These are phyloP conservation scores for Perdita meconis DNA, from an alignment of 2,888 invertebrate genomes.

Conservation along the genomic window DNA sequence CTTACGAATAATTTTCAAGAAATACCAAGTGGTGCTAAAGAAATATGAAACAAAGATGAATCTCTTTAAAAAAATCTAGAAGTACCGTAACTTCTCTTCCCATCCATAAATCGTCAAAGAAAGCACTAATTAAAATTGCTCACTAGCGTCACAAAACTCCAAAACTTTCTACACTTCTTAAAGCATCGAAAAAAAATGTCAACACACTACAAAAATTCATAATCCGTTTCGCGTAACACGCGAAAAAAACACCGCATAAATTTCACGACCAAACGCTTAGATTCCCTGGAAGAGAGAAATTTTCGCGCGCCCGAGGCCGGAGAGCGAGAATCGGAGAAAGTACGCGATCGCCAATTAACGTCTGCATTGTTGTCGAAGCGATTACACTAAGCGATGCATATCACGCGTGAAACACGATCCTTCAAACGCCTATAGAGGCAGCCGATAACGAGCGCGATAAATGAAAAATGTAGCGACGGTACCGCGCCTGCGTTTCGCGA, in stretches of 20 bases:
- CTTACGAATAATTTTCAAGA: too few relatives aligned
- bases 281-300: conserved; percentile 21
- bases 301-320: background rate
- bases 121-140: too few relatives aligned
- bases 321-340: conserved; percentile 33
- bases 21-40: too few relatives aligned
- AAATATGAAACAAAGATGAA: too few relatives aligned
- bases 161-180: too few relatives aligned
- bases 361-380: conserved; percentile 3
- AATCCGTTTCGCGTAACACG: too few relatives aligned
- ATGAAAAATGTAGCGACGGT: conserved; percentile 4
- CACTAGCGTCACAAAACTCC: too few relatives aligned
- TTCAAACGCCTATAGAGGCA: background rate
- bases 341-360: conserved; percentile 26
- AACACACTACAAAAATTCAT: too few relatives aligned
- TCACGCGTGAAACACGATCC: background rate
- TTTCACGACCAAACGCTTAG: background rate
- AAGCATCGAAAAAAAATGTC: too few relatives aligned
- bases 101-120: too few relatives aligned
- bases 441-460: conserved; percentile 31
- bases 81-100: too few relatives aligned
- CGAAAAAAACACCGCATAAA: background rate
- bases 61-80: too few relatives aligned
- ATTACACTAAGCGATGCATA: background rate
- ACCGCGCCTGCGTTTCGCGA: background rate